Evolutionary conservation across 2,888 invertebrate genomes (phyloP).

Genomic region (Temnothorax unifasciatus): DNA sequence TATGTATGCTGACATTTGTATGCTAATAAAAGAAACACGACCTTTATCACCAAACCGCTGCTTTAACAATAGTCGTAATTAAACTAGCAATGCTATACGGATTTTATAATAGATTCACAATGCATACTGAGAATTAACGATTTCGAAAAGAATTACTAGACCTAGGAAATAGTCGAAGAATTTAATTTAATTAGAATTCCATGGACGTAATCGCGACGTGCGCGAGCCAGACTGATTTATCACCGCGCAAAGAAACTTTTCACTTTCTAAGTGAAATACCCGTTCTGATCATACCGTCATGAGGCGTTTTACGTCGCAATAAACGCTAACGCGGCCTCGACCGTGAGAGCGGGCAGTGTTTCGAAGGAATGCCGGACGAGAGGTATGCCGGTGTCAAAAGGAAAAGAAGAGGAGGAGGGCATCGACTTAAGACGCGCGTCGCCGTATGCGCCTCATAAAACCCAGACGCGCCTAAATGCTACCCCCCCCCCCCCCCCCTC

Average conservation of each 20-base stretch:
- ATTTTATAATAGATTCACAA: neutral
- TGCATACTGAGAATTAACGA: neutral
- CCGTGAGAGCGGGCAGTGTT: conserved; percentile 19
- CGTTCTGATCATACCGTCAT: conserved; percentile 36
- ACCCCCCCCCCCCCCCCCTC: conserved; percentile 60
- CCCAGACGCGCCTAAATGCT: conserved; percentile 74
- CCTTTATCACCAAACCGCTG: neutral
- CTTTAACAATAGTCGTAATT: neutral
- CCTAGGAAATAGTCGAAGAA: conserved; percentile 17
- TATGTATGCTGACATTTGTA: neutral
- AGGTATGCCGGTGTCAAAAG: conserved; percentile 22
- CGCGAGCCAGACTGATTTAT: conserved; percentile 31
- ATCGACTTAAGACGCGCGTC: conserved; percentile 55
- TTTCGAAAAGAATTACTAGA: neutral
- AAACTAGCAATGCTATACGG: neutral
- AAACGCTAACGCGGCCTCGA: conserved; percentile 36
- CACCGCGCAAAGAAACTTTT: conserved; percentile 33
- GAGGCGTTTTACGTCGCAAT: conserved; percentile 45
- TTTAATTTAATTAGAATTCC: conserved; percentile 47
- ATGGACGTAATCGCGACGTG: conserved; percentile 20
- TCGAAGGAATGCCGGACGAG: conserved; percentile 44
- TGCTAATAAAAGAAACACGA: neutral
- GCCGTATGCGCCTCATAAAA: conserved; percentile 76
- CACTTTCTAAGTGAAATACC: conserved; percentile 48
- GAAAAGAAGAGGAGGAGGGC: conserved; percentile 32